Conservation (phyloP, 2,888 invertebrate genomes). For the Leptura quadrifasciata region DNA sequence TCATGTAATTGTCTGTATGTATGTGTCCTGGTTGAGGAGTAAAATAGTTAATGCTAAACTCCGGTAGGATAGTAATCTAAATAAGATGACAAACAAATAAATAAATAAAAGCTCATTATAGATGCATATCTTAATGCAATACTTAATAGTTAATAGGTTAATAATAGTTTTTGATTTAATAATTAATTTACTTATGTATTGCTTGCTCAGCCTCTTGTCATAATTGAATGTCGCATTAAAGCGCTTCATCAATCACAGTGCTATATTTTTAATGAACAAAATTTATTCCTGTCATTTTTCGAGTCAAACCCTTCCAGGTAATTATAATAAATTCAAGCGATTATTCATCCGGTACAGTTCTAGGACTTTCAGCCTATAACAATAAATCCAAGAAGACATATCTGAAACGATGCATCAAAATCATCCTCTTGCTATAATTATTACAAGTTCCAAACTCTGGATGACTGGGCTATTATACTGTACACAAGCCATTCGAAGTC, state of each 20-base stretch:
- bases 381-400: slow-evolving; percentile 34
- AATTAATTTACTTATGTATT: no score
- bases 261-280: slow-evolving; percentile 27
- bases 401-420: slow-evolving; percentile 32
- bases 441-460: slow-evolving; percentile 22
- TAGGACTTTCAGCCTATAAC: slow-evolving; percentile 21
- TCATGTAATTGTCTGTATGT: no score
- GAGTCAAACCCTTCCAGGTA: background rate
- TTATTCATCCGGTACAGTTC: slow-evolving; percentile 5
- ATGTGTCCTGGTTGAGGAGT: no score
- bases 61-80: no score
- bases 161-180: no score
- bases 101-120: no score
- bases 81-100: no score
- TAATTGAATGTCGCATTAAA: background rate
- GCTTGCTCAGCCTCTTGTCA: background rate
- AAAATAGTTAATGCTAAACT: no score
- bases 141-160: no score
- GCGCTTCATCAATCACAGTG: background rate
- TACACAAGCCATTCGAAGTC: slow-evolving; percentile 29
- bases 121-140: no score
- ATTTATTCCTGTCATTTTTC: slow-evolving; percentile 20
- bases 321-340: slow-evolving; percentile 8
- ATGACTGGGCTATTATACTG: slow-evolving; percentile 35
- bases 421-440: background rate